phyloP scores from a whole-genome alignment of 2,888 invertebrate genomes.

The Parnassius mnemosyne region DNA sequence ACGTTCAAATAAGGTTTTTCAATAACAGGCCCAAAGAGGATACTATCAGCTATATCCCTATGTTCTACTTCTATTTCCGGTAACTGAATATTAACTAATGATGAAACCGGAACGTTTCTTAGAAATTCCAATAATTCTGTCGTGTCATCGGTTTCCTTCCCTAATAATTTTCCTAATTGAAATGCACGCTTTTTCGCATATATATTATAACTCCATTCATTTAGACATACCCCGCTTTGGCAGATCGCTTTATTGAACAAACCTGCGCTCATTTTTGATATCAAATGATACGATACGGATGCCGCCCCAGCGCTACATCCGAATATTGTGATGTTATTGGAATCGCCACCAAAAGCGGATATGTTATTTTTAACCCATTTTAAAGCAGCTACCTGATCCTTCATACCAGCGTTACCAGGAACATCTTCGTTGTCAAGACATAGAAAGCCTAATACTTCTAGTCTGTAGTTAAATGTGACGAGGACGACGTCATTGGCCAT shows the following conservation, averaged over 20 bases:
- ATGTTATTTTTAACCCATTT: slow-evolving; percentile 73
- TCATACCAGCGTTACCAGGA: slow-evolving; percentile 73
- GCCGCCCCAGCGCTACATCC: slow-evolving; percentile 74
- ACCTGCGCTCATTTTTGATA: slow-evolving; percentile 67
- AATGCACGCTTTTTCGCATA: slow-evolving; percentile 62
- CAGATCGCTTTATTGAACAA: slow-evolving; percentile 73
- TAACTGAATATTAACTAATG: slow-evolving; percentile 58
- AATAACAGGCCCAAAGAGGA: slow-evolving; percentile 68
- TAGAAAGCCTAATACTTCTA: slow-evolving; percentile 72
- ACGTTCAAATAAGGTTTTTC: slow-evolving; percentile 53
- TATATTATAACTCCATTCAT: slow-evolving; percentile 66
- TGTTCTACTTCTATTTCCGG: slow-evolving; percentile 48
- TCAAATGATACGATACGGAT: slow-evolving; percentile 59
- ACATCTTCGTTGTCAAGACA: slow-evolving; percentile 70
- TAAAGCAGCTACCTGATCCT: slow-evolving; percentile 74
- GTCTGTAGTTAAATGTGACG: slow-evolving; percentile 73
- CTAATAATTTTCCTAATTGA: slow-evolving; percentile 65
- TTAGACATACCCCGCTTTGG: slow-evolving; percentile 72
- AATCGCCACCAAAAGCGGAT: slow-evolving; percentile 63
- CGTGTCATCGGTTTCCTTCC: slow-evolving; percentile 61
- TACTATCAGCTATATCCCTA: slow-evolving; percentile 56
- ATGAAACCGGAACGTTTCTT: slow-evolving; percentile 48
- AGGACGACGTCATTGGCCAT: slow-evolving; percentile 64
- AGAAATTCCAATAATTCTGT: slow-evolving; percentile 59
- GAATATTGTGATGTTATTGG: slow-evolving; percentile 66